Evolutionary conservation across 2,888 invertebrate species (phyloP), one percentile per base, ranked within the genome.

Genomic region (Odontomyia ornata): DNA sequence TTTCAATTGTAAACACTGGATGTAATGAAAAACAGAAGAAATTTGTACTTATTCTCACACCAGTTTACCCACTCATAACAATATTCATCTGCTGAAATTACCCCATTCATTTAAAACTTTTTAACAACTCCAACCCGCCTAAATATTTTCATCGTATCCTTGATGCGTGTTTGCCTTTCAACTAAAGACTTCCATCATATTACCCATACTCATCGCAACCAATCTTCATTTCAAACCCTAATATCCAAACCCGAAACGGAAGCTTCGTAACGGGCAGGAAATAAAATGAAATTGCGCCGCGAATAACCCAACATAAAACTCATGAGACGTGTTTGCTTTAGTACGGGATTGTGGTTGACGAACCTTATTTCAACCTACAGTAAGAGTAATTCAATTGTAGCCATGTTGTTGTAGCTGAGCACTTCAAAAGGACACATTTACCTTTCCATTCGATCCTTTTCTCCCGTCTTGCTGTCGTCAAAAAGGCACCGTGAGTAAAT

Each of bases 241-340:
- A 36, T 36, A 36, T 5, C 3, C 9, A 36, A 36, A 36, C 3
- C 15, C 52, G 21, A 15, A 23, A 15, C 60, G 60, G 60, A 60
- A 60, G 25, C 23, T 18, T 25, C 60, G 11, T 7, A 23, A 5
- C 60, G 25, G 7, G 18, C 36, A 64, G 36, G 36, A 67, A 67
- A 67, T 67, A 47, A 69, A 69, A 69, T 23, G n/a, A 69, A 46
- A 23, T 25, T 21, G n/a, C 43, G 43, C 7, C 36, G 23, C 43
- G 9, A n/a, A 13, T 52, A 52, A 52, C 15, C 15, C 18, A n/a
- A 5, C 43, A 18, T n/a, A 52, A 52, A 52, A n/a, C 52, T 60
- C 60, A 21, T 4, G 64, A 27, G 64, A 64, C 64, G n/a, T 30
- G 28, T 65, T 65, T 30, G 30, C 30, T 15, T 30, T 30, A 65